phyloP scores from a whole-genome alignment of 2,113 vertebrate genomes.

The Ceyx melanurus region DNA sequence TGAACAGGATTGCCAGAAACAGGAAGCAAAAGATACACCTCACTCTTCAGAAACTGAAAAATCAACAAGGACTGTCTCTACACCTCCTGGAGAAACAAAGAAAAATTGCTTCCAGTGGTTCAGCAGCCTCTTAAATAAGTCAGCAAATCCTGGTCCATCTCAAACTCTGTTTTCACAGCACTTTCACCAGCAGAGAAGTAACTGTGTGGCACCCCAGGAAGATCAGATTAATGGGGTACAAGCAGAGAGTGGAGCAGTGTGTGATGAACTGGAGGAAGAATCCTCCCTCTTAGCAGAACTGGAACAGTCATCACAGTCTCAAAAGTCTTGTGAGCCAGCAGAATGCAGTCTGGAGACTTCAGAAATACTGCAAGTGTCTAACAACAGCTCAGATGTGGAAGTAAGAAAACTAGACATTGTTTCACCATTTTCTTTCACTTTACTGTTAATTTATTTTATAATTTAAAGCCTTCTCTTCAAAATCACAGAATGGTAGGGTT shows the following conservation, averaged over 20 bases:
- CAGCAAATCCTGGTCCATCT: constrained; percentile 7
- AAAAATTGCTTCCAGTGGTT: constrained; percentile 79
- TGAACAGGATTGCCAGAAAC: neutral
- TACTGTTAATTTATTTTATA: too few relatives aligned
- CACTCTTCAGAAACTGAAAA: neutral
- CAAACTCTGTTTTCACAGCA: constrained; percentile 63
- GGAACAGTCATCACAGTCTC: neutral
- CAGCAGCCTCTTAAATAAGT: constrained; percentile 31
- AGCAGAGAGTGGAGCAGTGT: neutral
- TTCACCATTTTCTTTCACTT: neutral
- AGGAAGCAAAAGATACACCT: neutral
- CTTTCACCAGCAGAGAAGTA: constrained; percentile 70
- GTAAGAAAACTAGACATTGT: constrained; percentile 41
- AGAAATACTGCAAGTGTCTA: neutral
- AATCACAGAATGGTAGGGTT: neutral
- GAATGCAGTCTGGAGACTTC: constrained; percentile 6
- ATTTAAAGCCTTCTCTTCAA: neutral
- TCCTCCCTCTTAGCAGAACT: constrained; percentile 49
- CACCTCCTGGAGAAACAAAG: constrained; percentile 46
- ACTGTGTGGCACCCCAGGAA: neutral
- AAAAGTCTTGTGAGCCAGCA: neutral
- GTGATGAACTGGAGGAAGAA: neutral
- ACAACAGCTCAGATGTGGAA: constrained; percentile 28
- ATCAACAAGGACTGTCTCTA: neutral
- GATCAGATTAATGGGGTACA: neutral